phyloP scores from a whole-genome alignment of 1,140 invertebrate genomes.

The Drosophila bifasciata region DNA sequence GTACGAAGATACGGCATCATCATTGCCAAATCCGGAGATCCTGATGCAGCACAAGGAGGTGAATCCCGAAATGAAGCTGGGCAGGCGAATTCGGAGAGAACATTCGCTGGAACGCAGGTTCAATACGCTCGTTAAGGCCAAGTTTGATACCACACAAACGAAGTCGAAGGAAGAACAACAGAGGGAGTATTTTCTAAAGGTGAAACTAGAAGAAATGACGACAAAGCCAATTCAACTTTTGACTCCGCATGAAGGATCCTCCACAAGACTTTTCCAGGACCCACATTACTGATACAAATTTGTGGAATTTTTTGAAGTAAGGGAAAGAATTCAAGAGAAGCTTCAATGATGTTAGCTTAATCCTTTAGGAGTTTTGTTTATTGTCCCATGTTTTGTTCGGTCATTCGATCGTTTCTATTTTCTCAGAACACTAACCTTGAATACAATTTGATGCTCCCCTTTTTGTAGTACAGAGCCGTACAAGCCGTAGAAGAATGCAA shows the following conservation, averaged over 20 bases:
- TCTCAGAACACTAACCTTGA: too few relatives aligned
- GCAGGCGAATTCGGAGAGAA: background rate
- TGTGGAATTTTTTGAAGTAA: too few relatives aligned
- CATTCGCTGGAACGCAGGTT: background rate
- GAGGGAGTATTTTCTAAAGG: slow-evolving; percentile 16
- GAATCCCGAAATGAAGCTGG: background rate
- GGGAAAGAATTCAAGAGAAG: too few relatives aligned
- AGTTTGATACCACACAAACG: background rate
- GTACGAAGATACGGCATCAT: slow-evolving; percentile 8
- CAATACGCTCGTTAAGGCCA: background rate
- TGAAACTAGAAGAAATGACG: slow-evolving; percentile 51
- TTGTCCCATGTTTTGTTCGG: too few relatives aligned
- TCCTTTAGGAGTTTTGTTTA: too few relatives aligned
- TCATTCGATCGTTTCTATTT: too few relatives aligned
- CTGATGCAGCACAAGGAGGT: background rate
- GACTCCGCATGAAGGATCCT: background rate
- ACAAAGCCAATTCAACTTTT: slow-evolving; percentile 44
- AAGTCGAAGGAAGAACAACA: slow-evolving; percentile 4
- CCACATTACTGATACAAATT: too few relatives aligned
- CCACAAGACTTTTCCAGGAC: background rate
- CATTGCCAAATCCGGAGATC: background rate
- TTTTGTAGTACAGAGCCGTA: too few relatives aligned
- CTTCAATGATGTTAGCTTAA: too few relatives aligned
- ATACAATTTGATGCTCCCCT: too few relatives aligned
- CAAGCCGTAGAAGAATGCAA: too few relatives aligned